phyloP scores from a whole-genome alignment of 2,888 invertebrate genomes.

The Cephus sareptanus region DNA sequence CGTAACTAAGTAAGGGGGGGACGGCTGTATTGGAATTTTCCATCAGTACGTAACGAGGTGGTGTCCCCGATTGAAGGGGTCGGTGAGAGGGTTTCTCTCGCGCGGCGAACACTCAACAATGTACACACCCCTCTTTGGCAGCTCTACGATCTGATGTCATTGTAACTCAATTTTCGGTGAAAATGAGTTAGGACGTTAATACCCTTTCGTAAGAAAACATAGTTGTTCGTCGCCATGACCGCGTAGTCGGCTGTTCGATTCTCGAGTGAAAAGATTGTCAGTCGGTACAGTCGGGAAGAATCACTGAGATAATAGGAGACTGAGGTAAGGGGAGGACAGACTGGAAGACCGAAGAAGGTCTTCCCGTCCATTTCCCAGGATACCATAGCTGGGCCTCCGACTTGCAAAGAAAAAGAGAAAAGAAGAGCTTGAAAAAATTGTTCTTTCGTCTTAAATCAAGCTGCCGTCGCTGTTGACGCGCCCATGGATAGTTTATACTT shows the following conservation, averaged over 20 bases:
- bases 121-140: slow-evolving; percentile 8
- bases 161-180: slow-evolving; percentile 1
- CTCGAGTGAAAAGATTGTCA: background rate
- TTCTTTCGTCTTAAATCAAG: background rate
- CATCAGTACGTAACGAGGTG: background rate
- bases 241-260: background rate
- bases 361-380: background rate
- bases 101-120: background rate
- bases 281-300: slow-evolving; percentile 1
- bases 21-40: background rate
- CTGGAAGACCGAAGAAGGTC: slow-evolving; percentile 21
- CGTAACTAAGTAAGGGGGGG: background rate
- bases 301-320: background rate
- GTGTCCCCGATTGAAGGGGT: background rate
- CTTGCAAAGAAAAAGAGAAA: background rate
- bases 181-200: slow-evolving; percentile 2
- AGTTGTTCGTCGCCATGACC: background rate
- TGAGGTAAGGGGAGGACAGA: background rate
- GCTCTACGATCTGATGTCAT: background rate
- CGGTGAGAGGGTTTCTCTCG: background rate
- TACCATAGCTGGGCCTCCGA: background rate
- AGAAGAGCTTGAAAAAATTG: background rate
- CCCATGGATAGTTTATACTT: background rate
- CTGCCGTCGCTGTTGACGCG: background rate
- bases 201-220: background rate